Conservation (phyloP, 2,888 invertebrate species). For the Cancer borealis region DNA sequence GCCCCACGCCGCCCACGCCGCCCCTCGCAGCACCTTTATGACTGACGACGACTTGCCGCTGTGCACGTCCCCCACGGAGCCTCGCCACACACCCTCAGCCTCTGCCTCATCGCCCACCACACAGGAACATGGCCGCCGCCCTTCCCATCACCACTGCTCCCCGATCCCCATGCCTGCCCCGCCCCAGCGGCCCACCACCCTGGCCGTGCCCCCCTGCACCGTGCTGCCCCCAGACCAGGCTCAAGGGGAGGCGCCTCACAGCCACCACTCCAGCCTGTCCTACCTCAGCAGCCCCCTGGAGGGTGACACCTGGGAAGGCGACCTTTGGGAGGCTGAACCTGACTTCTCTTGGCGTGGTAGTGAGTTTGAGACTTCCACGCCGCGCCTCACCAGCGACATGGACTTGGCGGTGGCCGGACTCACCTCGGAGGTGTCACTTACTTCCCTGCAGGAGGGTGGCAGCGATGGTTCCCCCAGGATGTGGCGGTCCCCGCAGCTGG, state of each 20-base stretch:
- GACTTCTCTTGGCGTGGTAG: slow-evolving; percentile 74
- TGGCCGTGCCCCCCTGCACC: slow-evolving; percentile 55
- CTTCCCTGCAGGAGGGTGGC: slow-evolving; percentile 63
- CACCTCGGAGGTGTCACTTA: slow-evolving; percentile 57
- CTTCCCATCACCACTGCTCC: slow-evolving; percentile 11
- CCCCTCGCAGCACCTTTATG: slow-evolving; percentile 67
- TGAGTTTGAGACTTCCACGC: slow-evolving; percentile 71
- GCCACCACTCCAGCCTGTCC: slow-evolving; percentile 67
- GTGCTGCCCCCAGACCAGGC: background rate
- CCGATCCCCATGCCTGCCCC: slow-evolving; percentile 64
- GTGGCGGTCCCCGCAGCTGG: slow-evolving; percentile 75
- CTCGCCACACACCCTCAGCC: background rate
- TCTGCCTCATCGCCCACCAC: background rate
- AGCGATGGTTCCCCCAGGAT: slow-evolving; percentile 64
- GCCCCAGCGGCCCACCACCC: slow-evolving; percentile 62
- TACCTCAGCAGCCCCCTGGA: slow-evolving; percentile 71
- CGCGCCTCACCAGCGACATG: slow-evolving; percentile 68
- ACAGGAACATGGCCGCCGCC: background rate
- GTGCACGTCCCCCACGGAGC: slow-evolving; percentile 66
- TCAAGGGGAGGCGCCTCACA: background rate
- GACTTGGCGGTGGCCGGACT: slow-evolving; percentile 53
- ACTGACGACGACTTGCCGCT: slow-evolving; percentile 68
- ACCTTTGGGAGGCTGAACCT: slow-evolving; percentile 65
- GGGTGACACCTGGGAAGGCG: slow-evolving; percentile 67
- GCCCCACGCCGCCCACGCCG: background rate